These are phyloP conservation scores for Odontophorus gujanensis DNA, from an alignment of 2,113 vertebrate species.

Conservation along the genomic window DNA sequence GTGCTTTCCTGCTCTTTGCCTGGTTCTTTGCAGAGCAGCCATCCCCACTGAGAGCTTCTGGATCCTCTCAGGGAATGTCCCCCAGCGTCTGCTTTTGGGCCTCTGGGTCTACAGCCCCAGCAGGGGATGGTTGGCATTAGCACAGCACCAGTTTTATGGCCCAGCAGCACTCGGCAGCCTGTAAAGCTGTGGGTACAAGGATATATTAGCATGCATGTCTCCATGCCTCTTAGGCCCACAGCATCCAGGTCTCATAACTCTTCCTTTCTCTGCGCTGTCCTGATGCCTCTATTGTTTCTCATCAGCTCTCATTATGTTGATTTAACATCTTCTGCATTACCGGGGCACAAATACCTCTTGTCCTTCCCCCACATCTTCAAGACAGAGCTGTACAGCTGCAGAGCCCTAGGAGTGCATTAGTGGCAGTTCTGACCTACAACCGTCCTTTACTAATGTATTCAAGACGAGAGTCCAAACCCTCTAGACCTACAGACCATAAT, in stretches of 20 bases:
- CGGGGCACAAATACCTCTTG: conserved; percentile 21
- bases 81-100: rapidly evolving
- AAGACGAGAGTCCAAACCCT: background rate
- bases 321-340: conserved; percentile 46
- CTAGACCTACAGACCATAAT: background rate
- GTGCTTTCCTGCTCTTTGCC: background rate
- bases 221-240: background rate
- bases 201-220: conserved; percentile 1
- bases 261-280: conserved; percentile 32
- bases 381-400: background rate
- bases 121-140: background rate
- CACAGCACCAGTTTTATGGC: background rate
- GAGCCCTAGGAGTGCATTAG: conserved; percentile 57
- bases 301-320: conserved; percentile 54
- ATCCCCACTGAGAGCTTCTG: background rate
- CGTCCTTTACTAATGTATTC: background rate
- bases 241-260: conserved; percentile 37
- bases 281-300: conserved; percentile 53
- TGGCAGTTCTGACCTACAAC: conserved; percentile 32
- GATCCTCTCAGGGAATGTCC: rapidly evolving
- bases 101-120: rapidly evolving
- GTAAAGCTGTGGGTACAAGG: background rate
- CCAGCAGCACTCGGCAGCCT: background rate
- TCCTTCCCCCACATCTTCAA: conserved; percentile 16
- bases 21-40: background rate